phyloP scores from a whole-genome alignment of 64 coral and sea anemone species.

The Montipora efflorescens region DNA sequence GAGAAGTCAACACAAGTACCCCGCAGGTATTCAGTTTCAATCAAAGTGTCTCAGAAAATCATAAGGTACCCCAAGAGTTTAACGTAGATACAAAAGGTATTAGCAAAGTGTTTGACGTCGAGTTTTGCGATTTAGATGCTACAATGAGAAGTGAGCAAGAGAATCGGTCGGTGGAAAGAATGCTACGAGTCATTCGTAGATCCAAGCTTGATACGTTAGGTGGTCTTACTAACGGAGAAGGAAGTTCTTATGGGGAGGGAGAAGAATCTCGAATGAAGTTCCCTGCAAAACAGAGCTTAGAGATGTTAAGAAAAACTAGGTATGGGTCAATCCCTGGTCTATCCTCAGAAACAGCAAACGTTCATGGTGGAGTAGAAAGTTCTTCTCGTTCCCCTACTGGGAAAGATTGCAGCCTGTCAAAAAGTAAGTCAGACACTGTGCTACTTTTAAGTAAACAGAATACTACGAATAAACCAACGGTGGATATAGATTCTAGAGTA shows the following conservation, averaged over 20 bases:
- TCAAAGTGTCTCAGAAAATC: background rate
- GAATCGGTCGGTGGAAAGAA: background rate
- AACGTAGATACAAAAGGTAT: conserved; percentile 19
- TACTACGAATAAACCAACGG: background rate
- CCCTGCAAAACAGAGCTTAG: background rate
- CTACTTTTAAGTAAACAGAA: background rate
- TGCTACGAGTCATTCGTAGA: background rate
- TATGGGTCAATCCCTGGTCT: background rate
- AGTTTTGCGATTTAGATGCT: conserved; percentile 27
- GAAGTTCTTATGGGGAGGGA: background rate
- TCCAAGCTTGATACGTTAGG: background rate
- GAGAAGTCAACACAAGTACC: background rate
- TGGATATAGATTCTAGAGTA: background rate
- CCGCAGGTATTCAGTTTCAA: background rate
- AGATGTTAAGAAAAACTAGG: background rate
- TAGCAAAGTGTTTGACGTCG: conserved; percentile 23
- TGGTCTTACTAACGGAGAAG: background rate
- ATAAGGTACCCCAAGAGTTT: background rate
- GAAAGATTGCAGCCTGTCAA: background rate
- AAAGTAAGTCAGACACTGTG: background rate
- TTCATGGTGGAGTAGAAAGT: background rate
- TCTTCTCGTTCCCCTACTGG: background rate
- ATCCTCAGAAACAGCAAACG: background rate
- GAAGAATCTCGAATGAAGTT: background rate
- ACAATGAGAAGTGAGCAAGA: background rate